Evolutionary conservation across 1,140 invertebrate species (phyloP).

Genomic region (Zaprionus africanus): DNA sequence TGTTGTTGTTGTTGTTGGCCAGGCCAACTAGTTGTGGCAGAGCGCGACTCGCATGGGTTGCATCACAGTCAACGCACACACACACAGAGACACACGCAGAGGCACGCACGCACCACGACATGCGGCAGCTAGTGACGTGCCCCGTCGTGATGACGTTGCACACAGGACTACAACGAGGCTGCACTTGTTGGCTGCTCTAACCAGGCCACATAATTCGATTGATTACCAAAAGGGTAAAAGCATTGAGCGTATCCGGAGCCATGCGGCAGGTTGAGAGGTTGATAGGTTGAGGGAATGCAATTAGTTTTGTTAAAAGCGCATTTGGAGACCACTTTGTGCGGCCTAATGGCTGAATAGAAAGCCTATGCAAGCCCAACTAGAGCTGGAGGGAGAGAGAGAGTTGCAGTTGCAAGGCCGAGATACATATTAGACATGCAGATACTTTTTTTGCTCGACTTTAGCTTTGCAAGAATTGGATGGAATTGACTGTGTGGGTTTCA

Average conservation of each 20-base stretch:
- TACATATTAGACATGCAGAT: constrained; percentile 25
- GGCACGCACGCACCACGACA: background rate
- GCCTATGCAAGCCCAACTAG: constrained; percentile 26
- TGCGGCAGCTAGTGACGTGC: constrained; percentile 36
- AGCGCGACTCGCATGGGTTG: constrained; percentile 38
- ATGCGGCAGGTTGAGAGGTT: background rate
- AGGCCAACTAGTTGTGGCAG: constrained; percentile 53
- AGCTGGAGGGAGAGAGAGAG: background rate
- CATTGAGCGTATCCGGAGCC: background rate
- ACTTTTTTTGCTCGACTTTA: background rate
- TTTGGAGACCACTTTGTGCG: constrained; percentile 52
- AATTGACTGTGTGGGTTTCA: constrained; percentile 22
- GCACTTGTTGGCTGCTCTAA: constrained; percentile 26
- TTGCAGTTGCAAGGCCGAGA: constrained; percentile 26
- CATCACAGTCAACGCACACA: constrained; percentile 42
- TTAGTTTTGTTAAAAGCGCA: constrained; percentile 53
- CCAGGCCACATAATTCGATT: constrained; percentile 60
- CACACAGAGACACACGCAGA: background rate
- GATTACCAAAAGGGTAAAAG: constrained; percentile 28
- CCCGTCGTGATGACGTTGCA: constrained; percentile 21
- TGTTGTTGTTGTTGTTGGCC: constrained; percentile 31
- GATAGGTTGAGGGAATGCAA: constrained; percentile 48
- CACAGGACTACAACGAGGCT: background rate
- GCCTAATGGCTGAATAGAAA: constrained; percentile 54
- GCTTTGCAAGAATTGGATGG: constrained; percentile 5